These are phyloP conservation scores for Dreissena rostriformis DNA, from an alignment of 1,140 invertebrate genomes.

Conservation along the genomic window DNA sequence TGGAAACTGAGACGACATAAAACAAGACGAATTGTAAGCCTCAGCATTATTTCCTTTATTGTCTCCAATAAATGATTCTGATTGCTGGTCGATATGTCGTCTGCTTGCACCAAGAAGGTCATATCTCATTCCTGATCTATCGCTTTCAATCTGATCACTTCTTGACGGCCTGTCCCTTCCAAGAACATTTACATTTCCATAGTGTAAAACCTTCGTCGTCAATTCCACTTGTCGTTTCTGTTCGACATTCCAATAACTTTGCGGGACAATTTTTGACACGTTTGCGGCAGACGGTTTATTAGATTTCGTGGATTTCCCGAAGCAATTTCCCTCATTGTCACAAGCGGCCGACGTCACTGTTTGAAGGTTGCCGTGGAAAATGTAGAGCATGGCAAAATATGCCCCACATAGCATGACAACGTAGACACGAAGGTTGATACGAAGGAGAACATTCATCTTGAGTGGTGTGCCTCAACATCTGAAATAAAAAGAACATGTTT, in stretches of 20 bases:
- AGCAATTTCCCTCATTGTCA: not conserved
- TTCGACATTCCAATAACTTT: not conserved
- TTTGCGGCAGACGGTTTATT: not conserved
- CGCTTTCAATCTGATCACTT: too few species aligned
- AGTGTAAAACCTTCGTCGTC: too few species aligned
- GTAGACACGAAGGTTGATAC: slow-evolving; percentile 56
- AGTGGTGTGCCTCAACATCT: too few species aligned
- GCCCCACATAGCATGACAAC: slow-evolving; percentile 55
- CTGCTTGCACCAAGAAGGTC: too few species aligned
- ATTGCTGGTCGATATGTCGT: too few species aligned
- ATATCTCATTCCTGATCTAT: too few species aligned
- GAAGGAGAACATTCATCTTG: not conserved
- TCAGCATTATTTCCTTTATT: not conserved
- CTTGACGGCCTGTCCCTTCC: too few species aligned
- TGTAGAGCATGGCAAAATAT: slow-evolving; percentile 61
- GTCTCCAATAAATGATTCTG: too few species aligned
- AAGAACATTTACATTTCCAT: too few species aligned
- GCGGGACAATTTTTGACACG: not conserved
- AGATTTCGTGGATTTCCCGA: not conserved
- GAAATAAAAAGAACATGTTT: too few species aligned
- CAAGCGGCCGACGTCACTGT: slow-evolving; percentile 43
- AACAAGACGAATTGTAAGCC: not conserved
- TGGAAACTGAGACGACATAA: slow-evolving; percentile 2
- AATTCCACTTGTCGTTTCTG: not conserved
- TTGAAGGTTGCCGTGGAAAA: slow-evolving; percentile 69